These are phyloP conservation scores for Aleiodes sp. DNA, from an alignment of 1,140 invertebrate genomes.

Conservation along the genomic window DNA sequence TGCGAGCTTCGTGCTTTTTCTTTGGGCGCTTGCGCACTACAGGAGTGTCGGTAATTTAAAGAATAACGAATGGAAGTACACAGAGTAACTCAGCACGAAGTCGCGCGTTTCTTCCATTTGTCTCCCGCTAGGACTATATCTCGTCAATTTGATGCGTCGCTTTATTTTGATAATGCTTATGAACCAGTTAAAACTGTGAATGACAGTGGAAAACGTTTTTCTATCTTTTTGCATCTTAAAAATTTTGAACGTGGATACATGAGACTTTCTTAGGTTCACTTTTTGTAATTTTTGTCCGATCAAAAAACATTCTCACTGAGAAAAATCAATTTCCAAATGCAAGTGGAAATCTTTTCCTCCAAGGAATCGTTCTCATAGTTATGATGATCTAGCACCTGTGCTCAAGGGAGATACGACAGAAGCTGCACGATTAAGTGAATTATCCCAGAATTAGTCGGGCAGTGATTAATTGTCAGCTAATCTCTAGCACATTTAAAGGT, in stretches of 20 bases:
- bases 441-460: constrained; percentile 10
- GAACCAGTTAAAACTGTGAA: background rate
- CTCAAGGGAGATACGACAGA: no score
- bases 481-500: background rate
- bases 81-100: constrained; percentile 16
- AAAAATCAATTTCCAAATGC: no score
- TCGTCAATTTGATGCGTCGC: background rate
- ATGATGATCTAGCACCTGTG: no score
- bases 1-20: constrained; percentile 22
- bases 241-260: background rate
- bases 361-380: no score
- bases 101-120: constrained; percentile 14
- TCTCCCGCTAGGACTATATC: background rate
- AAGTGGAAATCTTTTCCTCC: no score
- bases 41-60: background rate
- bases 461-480: background rate
- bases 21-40: constrained; percentile 2
- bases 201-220: constrained; percentile 2
- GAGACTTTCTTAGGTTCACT: background rate
- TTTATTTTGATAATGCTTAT: background rate
- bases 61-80: background rate
- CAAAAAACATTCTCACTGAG: no score
- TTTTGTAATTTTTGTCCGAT: background rate
- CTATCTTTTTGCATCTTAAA: background rate
- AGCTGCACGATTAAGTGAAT: constrained; percentile 1